Evolutionary conservation across 2,113 vertebrate species (phyloP).

Genomic region (Cricetomys ansorgei): DNA sequence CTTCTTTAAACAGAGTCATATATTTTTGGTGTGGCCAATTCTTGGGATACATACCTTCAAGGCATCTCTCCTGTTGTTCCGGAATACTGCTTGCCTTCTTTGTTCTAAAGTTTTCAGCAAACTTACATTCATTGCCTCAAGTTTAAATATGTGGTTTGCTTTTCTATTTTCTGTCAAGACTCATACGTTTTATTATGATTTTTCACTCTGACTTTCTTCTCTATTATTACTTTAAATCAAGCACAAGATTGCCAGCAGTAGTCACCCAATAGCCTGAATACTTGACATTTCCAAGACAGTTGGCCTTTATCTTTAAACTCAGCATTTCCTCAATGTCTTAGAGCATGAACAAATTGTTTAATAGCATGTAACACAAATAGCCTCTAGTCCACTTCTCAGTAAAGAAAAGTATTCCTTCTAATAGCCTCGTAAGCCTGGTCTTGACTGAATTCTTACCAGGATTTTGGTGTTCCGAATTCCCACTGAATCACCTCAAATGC

Average conservation of each 20-base stretch:
- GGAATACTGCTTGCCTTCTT: background rate
- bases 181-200: background rate
- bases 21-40: background rate
- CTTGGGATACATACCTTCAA: background rate
- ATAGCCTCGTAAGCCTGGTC: background rate
- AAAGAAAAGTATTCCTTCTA: background rate
- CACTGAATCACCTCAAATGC: background rate
- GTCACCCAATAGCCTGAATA: background rate
- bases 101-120: background rate
- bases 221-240: background rate
- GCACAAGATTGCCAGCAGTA: background rate
- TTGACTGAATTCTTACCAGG: background rate
- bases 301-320: background rate
- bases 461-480: background rate
- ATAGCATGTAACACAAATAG: background rate
- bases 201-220: background rate
- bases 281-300: background rate
- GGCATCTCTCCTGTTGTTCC: background rate
- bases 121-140: background rate
- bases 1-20: background rate
- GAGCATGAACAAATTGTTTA: background rate
- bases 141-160: background rate
- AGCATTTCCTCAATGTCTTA: background rate
- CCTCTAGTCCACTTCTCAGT: background rate
- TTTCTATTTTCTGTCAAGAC: background rate